Evolutionary conservation across 1,140 invertebrate genomes (phyloP).

Genomic region (Dendrolimus punctatus): DNA sequence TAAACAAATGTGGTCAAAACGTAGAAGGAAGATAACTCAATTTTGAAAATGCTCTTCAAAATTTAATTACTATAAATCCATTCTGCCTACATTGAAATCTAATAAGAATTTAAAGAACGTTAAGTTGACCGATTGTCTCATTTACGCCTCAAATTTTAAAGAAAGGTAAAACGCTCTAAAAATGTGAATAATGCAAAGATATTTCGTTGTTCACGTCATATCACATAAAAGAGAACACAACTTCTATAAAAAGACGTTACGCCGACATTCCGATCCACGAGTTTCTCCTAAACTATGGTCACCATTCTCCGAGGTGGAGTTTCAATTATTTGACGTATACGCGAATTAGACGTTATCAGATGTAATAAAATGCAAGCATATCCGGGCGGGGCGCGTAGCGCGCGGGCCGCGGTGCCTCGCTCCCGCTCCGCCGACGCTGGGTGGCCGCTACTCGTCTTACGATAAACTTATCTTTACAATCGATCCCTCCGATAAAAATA

Average conservation of each 20-base stretch:
- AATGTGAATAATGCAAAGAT: conserved; percentile 10
- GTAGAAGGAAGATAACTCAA: too few species aligned
- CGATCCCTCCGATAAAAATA: conserved; percentile 65
- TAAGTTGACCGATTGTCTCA: not conserved
- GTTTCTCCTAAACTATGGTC: conserved; percentile 14
- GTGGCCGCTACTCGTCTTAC: conserved; percentile 70
- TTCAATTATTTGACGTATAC: conserved; percentile 60
- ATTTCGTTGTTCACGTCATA: conserved; percentile 11
- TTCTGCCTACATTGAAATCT: not conserved
- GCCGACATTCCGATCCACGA: conserved; percentile 24
- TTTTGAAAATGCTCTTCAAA: too few species aligned
- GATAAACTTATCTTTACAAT: conserved; percentile 66
- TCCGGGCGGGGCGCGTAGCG: conserved; percentile 22
- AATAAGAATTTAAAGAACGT: not conserved
- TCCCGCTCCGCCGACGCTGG: conserved; percentile 23
- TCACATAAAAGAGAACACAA: conserved; percentile 20
- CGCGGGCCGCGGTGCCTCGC: conserved; percentile 14
- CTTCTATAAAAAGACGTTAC: conserved; percentile 26
- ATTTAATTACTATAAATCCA: too few species aligned
- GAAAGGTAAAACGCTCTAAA: conserved; percentile 6
- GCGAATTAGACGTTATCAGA: conserved; percentile 60
- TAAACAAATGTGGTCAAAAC: too few species aligned
- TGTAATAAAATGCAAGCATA: conserved; percentile 59
- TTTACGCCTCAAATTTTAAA: conserved; percentile 12
- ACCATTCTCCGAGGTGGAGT: conserved; percentile 20